Conservation (phyloP, 2,888 invertebrate genomes). For the Lycocerus yunnanus region DNA sequence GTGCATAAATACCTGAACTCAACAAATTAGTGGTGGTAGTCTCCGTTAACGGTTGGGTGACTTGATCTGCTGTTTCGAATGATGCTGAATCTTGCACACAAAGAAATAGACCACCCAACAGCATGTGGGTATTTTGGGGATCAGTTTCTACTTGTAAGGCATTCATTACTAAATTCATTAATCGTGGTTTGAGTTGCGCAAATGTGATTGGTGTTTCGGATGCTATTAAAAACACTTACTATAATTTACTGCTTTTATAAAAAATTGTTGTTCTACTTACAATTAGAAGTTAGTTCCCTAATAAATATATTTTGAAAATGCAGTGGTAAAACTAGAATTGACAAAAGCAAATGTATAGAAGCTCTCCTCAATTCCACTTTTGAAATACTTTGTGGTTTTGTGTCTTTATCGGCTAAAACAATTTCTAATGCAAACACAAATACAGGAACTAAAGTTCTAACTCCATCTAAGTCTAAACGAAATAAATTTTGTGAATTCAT, state of each 20-base stretch:
- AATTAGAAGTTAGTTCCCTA: conserved; percentile 67
- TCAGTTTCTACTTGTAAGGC: conserved; percentile 85
- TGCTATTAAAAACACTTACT: conserved; percentile 12
- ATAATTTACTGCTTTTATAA: neutral
- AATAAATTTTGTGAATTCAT: conserved; percentile 87
- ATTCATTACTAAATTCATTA: conserved; percentile 81
- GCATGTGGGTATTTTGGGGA: conserved; percentile 84
- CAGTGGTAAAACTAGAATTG: conserved; percentile 89
- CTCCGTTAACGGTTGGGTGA: conserved; percentile 60
- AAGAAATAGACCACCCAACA: conserved; percentile 77
- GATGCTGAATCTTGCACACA: conserved; percentile 80
- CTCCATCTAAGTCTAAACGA: conserved; percentile 88
- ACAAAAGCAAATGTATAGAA: conserved; percentile 88
- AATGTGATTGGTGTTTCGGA: conserved; percentile 60
- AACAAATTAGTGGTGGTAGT: conserved; percentile 66
- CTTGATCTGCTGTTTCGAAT: conserved; percentile 72
- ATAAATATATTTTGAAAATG: conserved; percentile 83
- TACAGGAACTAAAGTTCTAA: conserved; percentile 87
- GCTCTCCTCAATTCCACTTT: conserved; percentile 85
- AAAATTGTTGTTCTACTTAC: neutral
- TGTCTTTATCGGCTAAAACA: conserved; percentile 85
- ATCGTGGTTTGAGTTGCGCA: conserved; percentile 71
- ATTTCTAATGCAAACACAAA: conserved; percentile 89
- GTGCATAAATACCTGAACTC: conserved; percentile 65
- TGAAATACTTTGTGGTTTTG: conserved; percentile 72